Conservation (phyloP, 92 coral and sea anemone species). For the Epizoanthus rinbou region DNA sequence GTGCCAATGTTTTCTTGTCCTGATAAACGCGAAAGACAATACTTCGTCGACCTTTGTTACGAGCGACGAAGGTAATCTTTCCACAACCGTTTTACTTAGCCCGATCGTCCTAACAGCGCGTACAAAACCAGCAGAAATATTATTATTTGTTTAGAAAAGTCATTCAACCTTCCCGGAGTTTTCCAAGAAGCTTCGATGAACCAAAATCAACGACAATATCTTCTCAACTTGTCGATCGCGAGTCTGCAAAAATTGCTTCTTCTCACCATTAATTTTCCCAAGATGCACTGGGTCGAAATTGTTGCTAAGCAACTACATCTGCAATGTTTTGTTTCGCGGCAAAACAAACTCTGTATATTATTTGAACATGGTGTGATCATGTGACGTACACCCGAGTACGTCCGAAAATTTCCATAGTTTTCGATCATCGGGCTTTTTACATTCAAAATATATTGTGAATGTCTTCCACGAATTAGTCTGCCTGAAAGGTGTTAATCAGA, state of each 20-base stretch:
- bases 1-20: background rate
- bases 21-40: constrained; percentile 12
- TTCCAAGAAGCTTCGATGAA: background rate
- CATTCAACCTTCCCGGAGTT: background rate
- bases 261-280: constrained; percentile 2
- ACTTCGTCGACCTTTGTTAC: background rate
- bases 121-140: background rate
- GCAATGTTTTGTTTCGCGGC: constrained; percentile 30
- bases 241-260: background rate
- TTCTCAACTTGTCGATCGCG: background rate
- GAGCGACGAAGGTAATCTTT: background rate
- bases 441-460: background rate
- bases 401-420: too few species aligned
- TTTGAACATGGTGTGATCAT: background rate
- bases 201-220: background rate
- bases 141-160: background rate
- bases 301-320: constrained; percentile 33
- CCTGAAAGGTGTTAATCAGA: too few species aligned
- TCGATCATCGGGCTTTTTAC: too few species aligned
- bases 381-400: constrained; percentile 2
- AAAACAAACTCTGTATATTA: background rate
- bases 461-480: background rate
- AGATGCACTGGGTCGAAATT: constrained; percentile 8
- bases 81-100: background rate
- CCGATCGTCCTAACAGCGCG: background rate